Conservation (phyloP, 2,888 invertebrate species). For the Noctua janthe region DNA sequence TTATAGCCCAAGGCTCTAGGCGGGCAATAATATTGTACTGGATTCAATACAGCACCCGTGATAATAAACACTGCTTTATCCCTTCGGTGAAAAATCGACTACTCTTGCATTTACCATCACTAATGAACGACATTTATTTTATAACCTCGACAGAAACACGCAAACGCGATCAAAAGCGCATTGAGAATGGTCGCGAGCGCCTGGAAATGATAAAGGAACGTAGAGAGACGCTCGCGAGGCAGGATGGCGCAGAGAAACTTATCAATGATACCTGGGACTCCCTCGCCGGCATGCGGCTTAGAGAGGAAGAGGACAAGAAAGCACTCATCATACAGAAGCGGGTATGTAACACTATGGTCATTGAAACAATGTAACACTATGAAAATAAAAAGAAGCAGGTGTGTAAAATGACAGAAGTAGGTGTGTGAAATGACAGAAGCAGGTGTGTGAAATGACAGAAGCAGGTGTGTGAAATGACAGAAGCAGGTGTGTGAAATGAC, state of each 20-base stretch:
- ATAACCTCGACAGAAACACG: slow-evolving; percentile 57
- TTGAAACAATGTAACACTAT: not conserved
- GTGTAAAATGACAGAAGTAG: not conserved
- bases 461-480: too few species aligned
- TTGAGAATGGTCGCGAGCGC: slow-evolving; percentile 71
- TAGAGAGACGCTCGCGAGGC: slow-evolving; percentile 62
- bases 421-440: too few species aligned
- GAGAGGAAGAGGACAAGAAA: slow-evolving; percentile 70
- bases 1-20: not conserved
- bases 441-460: not conserved
- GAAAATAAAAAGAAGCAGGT: too few species aligned
- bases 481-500: too few species aligned
- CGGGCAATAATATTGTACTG: not conserved
- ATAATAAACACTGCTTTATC: not conserved
- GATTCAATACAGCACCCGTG: not conserved
- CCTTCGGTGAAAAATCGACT: not conserved
- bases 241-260: slow-evolving; percentile 67
- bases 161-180: slow-evolving; percentile 68
- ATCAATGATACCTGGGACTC: slow-evolving; percentile 81
- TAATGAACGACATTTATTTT: not conserved
- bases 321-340: slow-evolving; percentile 76
- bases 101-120: not conserved
- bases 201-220: slow-evolving; percentile 75
- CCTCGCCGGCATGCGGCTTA: slow-evolving; percentile 75
- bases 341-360: slow-evolving; percentile 65